Evolutionary conservation across 2,888 invertebrate species (phyloP), one percentile per base, ranked within the genome.

Genomic region (Amorpha juglandis): DNA sequence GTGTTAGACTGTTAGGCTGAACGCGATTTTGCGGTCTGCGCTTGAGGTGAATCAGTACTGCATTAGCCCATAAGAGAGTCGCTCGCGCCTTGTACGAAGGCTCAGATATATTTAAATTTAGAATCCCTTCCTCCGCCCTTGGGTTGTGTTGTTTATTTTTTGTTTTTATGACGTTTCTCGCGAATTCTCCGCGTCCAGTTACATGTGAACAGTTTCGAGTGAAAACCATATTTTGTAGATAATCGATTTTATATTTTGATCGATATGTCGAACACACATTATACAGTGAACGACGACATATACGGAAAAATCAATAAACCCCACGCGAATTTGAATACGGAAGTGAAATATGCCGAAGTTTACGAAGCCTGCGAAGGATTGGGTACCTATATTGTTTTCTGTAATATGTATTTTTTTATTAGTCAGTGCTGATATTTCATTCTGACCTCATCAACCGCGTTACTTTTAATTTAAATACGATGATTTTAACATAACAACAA

Each of bases 11-110:
- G 80, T 82, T 84, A 82, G 81, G 78, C 75, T 80, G 82, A 78
- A 79, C 77, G 80, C 87, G 84, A 88, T 87, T 90, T 88, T 88
- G 91, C 89, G 87, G 86, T 84, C 78, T 79, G 86, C 86, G 86
- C 87, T 73, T 69, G 83, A 82, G 84, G 87, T 91, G 93, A 91
- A 88, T 92, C 92, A 93, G 93, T 92, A 81, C 81, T 83, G 86
- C 84, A 88, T 90, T 88, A 91, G 91, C 82, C 89, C 87, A 92
- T 92, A 92, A 80, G 83, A 86, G 86, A 87, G 87, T 77, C 90
- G 92, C 91, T 73, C 92, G 92, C 91, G 92, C 90, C 82, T 86
- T 80, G 72, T 82, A 62, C 67, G 67, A 67, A 67, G 48, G 51
- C 42, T 58, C 81, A 87, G 80, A 83, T 78, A 82, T 82, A 90